Conservation (phyloP, 2,888 invertebrate genomes). For the Lottia gigantea region DNA sequence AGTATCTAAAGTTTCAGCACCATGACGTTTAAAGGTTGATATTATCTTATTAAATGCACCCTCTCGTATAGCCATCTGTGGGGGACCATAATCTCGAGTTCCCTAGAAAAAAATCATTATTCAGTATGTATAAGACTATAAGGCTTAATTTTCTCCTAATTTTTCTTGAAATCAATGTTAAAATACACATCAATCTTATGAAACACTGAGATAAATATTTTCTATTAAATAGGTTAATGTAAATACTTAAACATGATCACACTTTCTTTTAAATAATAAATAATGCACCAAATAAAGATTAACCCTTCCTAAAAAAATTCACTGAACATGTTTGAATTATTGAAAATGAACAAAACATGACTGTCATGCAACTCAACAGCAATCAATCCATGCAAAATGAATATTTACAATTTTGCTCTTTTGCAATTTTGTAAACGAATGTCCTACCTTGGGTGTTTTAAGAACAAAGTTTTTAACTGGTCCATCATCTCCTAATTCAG, state of each 20-base stretch:
- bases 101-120: conserved; percentile 69
- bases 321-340: too few relatives aligned
- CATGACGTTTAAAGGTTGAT: conserved; percentile 92
- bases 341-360: too few relatives aligned
- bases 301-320: too few relatives aligned
- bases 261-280: too few relatives aligned
- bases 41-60: conserved; percentile 84
- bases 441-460: conserved; percentile 82
- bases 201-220: too few relatives aligned
- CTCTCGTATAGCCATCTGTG: conserved; percentile 93
- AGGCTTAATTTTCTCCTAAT: too few relatives aligned
- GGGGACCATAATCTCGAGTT: conserved; percentile 92
- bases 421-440: background rate
- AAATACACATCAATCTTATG: too few relatives aligned
- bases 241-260: too few relatives aligned
- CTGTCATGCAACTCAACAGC: background rate
- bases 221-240: too few relatives aligned
- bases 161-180: too few relatives aligned
- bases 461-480: conserved; percentile 79
- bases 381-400: background rate
- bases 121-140: too few relatives aligned
- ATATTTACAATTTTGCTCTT: background rate
- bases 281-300: too few relatives aligned
- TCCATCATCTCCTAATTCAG: conserved; percentile 73
- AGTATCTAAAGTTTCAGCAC: conserved; percentile 97